Base-by-base conservation (phyloP, 2,888 invertebrate genomes). In the Gerris lacustris region DNA sequence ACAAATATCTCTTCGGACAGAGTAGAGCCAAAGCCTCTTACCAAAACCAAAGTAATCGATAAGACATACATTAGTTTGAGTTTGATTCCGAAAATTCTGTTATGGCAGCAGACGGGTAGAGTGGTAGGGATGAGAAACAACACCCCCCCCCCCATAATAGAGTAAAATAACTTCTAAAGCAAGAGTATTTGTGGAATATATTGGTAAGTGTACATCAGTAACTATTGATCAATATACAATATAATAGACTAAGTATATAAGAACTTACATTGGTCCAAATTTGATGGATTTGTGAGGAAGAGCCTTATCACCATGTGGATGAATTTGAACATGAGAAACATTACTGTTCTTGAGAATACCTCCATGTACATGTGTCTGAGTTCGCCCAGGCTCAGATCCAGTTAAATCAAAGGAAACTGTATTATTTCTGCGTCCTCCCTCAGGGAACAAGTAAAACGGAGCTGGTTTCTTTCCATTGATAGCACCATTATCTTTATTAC, bases 281-380 rank as follows among this genome's bases (percentile, higher is more conserved):
- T 75, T 75, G 45, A 75, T 75, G 15, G 73, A 73, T 72, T 75
- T 75, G 45, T 72, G 74, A 45, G 70, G 67, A 11, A 71, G 45
- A 15, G 70, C 70, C 70, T 70, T 73, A 9, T 73, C 70, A 17
- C 67, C 68, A 17, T 73, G 69, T 43, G 67, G 64, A n/a, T 73
- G 72, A 11, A 74, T 73, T 67, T 74, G 74, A 63, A 75, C 71
- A 68, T 75, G 75, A 31, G 74, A 73, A 7, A 75, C 70, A 74
- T 77, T 78, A 71, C 77, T 78, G 76, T 80, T 84, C 78, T 85
- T 85, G 69, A 84, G 78, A 74, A 85, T 85, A 31, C 84, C 84
- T 31, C 69, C 47, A 31, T 72, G 68, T 31, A 69, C 47, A 44
- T 72, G 68, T 44, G 70, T 67, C 43, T 71, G 72, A 67, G 69